Evolutionary conservation across 2,888 invertebrate genomes (phyloP).

Genomic region (Lycaena phlaeas): DNA sequence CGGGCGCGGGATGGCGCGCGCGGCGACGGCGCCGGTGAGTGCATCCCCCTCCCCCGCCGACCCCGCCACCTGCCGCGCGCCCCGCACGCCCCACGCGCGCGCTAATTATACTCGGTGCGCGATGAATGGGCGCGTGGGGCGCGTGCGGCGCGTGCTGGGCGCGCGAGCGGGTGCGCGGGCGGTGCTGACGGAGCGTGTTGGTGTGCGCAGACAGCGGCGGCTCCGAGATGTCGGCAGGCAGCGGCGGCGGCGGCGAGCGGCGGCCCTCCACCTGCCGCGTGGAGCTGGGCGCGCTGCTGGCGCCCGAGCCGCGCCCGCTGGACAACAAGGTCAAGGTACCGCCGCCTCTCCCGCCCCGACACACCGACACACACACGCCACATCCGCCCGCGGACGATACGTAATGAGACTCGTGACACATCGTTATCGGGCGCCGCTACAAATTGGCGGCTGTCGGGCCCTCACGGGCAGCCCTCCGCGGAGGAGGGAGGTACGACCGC

Average conservation of each 20-base stretch:
- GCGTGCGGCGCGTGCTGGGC: constrained; percentile 21
- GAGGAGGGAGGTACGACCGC: constrained; percentile 16
- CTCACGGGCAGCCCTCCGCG: constrained; percentile 8
- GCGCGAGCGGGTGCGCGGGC: constrained; percentile 27
- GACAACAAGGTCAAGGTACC: constrained; percentile 84
- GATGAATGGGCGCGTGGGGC: constrained; percentile 29
- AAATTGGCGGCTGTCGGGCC: constrained; percentile 15
- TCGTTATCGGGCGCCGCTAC: no score
- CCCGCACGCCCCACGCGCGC: constrained; percentile 25
- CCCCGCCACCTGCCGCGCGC: constrained; percentile 33
- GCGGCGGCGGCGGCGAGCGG: constrained; percentile 49
- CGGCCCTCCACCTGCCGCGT: constrained; percentile 67
- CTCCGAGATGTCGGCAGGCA: constrained; percentile 56
- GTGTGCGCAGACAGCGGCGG: constrained; percentile 54
- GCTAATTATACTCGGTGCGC: no score
- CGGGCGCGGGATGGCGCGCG: constrained; percentile 58
- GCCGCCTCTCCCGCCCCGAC: constrained; percentile 25
- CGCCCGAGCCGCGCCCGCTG: constrained; percentile 77
- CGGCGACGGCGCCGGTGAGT: constrained; percentile 40
- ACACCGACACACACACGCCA: background rate
- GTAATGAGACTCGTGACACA: no score
- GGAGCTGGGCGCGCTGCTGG: constrained; percentile 77
- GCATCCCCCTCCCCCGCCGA: constrained; percentile 19
- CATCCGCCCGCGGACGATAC: background rate
- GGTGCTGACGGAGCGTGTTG: constrained; percentile 27